Evolutionary conservation across 2,888 invertebrate species (phyloP).

Genomic region (Autographa pulchrina): DNA sequence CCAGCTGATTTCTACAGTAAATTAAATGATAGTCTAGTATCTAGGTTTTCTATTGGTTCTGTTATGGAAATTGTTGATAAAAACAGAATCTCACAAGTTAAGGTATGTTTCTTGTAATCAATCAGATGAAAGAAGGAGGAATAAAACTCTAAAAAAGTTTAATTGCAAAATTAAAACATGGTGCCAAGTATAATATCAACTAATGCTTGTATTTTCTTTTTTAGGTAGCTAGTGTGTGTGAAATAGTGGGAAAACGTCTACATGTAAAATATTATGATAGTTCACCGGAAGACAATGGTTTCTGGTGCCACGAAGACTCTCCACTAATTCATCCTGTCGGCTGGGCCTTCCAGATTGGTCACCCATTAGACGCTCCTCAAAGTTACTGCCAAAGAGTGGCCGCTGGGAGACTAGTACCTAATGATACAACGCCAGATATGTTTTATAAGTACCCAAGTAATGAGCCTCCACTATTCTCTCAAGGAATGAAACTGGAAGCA

Average conservation of each 20-base stretch:
- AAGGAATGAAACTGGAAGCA: slow-evolving; percentile 98
- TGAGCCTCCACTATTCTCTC: slow-evolving; percentile 91
- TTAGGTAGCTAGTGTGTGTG: slow-evolving; percentile 95
- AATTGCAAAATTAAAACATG: too few species aligned
- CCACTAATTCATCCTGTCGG: slow-evolving; percentile 98
- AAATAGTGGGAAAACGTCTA: slow-evolving; percentile 97
- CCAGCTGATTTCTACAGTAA: slow-evolving; percentile 97
- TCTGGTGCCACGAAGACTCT: slow-evolving; percentile 99
- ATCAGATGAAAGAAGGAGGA: too few species aligned
- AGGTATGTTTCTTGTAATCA: slow-evolving; percentile 70
- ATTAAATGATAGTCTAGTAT: slow-evolving; percentile 95
- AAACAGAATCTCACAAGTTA: slow-evolving; percentile 97
- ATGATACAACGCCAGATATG: slow-evolving; percentile 94
- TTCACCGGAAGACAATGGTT: slow-evolving; percentile 94
- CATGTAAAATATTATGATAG: slow-evolving; percentile 97
- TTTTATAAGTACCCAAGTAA: slow-evolving; percentile 91
- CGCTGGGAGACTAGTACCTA: slow-evolving; percentile 92
- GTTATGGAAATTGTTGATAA: slow-evolving; percentile 98
- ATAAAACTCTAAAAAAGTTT: neutral
- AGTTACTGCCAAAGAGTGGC: slow-evolving; percentile 93
- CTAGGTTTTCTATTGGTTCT: slow-evolving; percentile 94
- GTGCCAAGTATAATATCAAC: neutral
- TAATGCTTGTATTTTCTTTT: slow-evolving; percentile 43
- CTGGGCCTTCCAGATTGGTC: slow-evolving; percentile 98
- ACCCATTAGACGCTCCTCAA: slow-evolving; percentile 95